Evolutionary conservation across 2,113 vertebrate genomes (phyloP), one percentile per base, ranked within the genome.

Genomic region (Emydocephalus ijimae): DNA sequence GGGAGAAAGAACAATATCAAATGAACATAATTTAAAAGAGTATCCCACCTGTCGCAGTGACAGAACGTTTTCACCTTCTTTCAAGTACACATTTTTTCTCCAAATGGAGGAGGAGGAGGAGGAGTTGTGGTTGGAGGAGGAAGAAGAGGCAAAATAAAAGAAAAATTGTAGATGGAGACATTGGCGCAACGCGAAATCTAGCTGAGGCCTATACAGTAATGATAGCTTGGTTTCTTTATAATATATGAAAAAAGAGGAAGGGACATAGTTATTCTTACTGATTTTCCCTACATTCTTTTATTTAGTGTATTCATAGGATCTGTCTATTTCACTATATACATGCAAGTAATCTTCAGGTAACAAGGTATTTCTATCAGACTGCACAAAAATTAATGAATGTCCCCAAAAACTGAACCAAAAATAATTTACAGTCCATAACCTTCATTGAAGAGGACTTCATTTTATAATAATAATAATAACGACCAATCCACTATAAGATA

Each of bases 21-120:
- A 92, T 34, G 86, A 93, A 91, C 93, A 26, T 8, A 92, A 85
- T 39, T 54, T 14, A 91, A 93, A 93, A 50, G 15, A 61, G 90
- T 90, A 95, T 26, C 0, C 90, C 90, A 94, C 56, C 93, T 91
- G 92, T 6, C 3, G 88, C 9, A 61, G 18, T 45, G 0, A 89
- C 93, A 91, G 87, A 2, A 69, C 3, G 89, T 95, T 85, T 34
- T 93, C 94, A 54, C 23, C 24, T 55, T 24, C 11, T 61, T 29
- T 91, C 20, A 61, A 69, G n/a, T 55, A 2, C 18, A 21, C 15
- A 90, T 57, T 57, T n/a, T n/a, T 56, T 52, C 34, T 59, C 26
- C 34, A 39, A 88, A 69, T 29, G 8, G 5, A 69, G 4, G 29
- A n/a, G 64, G 64, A 69, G 4, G 61, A 64, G 10, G 26, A n/a